Base-by-base conservation (phyloP, 2,888 invertebrate species). In the Nomada flava region DNA sequence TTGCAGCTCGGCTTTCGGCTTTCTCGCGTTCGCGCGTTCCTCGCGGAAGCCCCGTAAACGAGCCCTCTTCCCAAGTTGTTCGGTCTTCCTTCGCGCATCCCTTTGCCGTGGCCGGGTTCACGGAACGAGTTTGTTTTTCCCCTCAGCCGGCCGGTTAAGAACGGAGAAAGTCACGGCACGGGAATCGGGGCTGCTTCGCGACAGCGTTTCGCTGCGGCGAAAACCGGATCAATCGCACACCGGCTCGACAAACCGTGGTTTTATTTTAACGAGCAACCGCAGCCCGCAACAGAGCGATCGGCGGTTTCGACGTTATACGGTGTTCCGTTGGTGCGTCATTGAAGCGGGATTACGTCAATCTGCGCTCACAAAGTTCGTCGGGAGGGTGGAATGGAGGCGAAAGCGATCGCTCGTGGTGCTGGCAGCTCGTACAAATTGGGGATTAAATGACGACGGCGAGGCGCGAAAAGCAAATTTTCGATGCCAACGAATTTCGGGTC, bases 301-400 rank as follows among this genome's bases (percentile, higher is more conserved):
- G 88, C 77, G 88, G 88, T 88, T 88, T 88, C 88, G 72, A 73
- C 88, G 88, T 85, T 88, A 83, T 86, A 86, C 81, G 82, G 76
- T 63, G 79, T 76, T 71, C 68, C 83, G 86, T 76, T 83, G 77
- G 82, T 68, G 76, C 83, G 86, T 88, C 88, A 88, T 88, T 85
- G 88, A 88, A 85, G 86, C 79, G 88, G 88, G 88, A 88, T 88
- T 88, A 88, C 88, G 88, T 88, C 88, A 88, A 88, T 88, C 88
- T 85, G 76, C 86, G 79, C 85, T 76, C 88, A 83, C 88, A 88
- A 88, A 86, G 88, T 88, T 88, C 86, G 86, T 68, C 81, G 83
- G 79, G 68, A 71, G 73, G 55, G 73, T 71, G 74, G 82, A 73
- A 73, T 67, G 76, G 83, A 87, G 79, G 84, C 83, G 79, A 85